A percentile compares a stretch with the other conserved stretches of the same genome.
These are phyloP conservation scores for Drosophila ohnishii DNA, from an alignment of 1,140 invertebrate species.

Conservation along the genomic window DNA sequence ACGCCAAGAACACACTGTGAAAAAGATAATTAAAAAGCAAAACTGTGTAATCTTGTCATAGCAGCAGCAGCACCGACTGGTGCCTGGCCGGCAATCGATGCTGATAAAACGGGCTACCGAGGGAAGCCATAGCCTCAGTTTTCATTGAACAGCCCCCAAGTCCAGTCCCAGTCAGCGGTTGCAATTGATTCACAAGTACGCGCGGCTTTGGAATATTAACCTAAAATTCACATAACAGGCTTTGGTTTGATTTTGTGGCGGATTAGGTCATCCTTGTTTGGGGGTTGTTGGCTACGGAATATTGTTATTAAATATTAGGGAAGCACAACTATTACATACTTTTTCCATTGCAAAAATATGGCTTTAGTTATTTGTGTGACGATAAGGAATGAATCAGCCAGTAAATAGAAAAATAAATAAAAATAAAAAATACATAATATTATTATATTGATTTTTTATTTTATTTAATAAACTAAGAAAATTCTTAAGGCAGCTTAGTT, in stretches of 20 bases:
- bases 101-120: constrained; percentile 55
- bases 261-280: constrained; percentile 1
- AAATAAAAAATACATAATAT: too few species aligned
- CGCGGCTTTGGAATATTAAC: constrained; percentile 13
- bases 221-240: background rate
- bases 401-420: too few species aligned
- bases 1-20: constrained; percentile 27
- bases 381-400: background rate
- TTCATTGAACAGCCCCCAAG: constrained; percentile 26
- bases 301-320: background rate
- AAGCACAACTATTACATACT: background rate
- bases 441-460: too few species aligned
- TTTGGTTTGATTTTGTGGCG: background rate
- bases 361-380: background rate
- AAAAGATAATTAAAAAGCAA: constrained; percentile 65
- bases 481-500: too few species aligned
- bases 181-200: constrained; percentile 13
- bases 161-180: constrained; percentile 14
- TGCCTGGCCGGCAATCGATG: constrained; percentile 30
- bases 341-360: background rate
- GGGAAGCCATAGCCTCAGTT: constrained; percentile 54
- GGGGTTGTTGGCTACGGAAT: background rate
- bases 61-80: background rate
- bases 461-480: too few species aligned
- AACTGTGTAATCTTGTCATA: constrained; percentile 62